Percentiles rank a stretch among this genome's conserved stretches.
Conservation (phyloP, 92 coral and sea anemone genomes). For the Phymanthus crucifer region DNA sequence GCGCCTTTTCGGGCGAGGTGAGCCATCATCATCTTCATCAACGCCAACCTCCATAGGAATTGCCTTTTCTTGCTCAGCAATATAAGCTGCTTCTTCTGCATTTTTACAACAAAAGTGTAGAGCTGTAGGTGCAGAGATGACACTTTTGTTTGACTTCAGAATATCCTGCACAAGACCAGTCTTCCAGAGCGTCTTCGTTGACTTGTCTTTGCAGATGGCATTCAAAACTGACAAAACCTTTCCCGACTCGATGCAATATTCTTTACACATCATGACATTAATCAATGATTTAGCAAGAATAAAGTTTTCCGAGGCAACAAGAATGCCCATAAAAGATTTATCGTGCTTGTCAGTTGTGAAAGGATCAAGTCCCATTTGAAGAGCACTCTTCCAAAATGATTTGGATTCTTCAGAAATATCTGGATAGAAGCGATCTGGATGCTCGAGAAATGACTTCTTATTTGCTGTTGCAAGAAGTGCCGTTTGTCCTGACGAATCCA, state of each 20-base stretch:
- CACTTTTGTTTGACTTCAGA: too few relatives aligned
- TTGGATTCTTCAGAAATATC: conserved; percentile 13
- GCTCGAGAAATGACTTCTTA: background rate
- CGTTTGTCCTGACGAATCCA: background rate
- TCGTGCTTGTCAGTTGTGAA: background rate
- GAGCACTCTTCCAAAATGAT: background rate
- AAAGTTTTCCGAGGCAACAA: background rate
- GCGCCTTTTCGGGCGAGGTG: too few relatives aligned
- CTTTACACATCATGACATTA: background rate
- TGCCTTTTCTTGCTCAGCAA: too few relatives aligned
- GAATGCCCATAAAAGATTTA: conserved; percentile 10
- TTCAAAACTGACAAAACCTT: background rate
- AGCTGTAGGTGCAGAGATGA: too few relatives aligned
- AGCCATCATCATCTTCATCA: too few relatives aligned
- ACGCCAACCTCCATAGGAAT: too few relatives aligned
- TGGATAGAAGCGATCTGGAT: background rate
- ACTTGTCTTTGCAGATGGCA: background rate
- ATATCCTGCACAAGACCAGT: too few relatives aligned
- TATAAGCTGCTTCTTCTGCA: too few relatives aligned
- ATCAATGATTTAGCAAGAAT: background rate
- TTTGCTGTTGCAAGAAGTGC: conserved; percentile 18
- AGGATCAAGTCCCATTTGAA: conserved; percentile 9
- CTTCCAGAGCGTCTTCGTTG: too few relatives aligned
- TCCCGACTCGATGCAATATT: background rate
- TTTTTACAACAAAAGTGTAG: too few relatives aligned